Conservation (phyloP, 2,888 invertebrate species). For the Tinea pellionella region DNA sequence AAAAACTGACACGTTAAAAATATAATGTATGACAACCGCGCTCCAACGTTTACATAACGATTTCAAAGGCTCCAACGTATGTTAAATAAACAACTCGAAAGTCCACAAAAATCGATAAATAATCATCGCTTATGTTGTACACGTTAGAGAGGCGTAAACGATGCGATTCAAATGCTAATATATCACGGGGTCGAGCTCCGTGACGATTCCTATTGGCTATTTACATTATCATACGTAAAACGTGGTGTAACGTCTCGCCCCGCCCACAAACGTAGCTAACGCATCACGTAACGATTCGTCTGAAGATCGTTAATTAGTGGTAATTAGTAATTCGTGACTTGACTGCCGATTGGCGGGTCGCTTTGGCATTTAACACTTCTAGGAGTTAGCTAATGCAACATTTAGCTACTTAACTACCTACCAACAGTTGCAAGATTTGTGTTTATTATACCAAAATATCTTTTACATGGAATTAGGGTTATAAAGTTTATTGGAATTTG, state of each 20-base stretch:
- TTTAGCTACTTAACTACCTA: background rate
- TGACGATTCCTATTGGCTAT: conserved; percentile 61
- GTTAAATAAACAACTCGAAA: background rate
- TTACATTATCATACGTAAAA: conserved; percentile 62
- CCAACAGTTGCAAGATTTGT: background rate
- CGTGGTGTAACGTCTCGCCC: conserved; percentile 30
- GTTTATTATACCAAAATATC: background rate
- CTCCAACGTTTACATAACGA: background rate
- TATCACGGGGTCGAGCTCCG: conserved; percentile 59
- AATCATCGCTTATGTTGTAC: background rate
- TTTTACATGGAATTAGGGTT: background rate
- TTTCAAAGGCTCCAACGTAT: background rate
- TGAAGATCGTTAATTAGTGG: conserved; percentile 55
- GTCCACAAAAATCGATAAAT: background rate
- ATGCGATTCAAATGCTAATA: conserved; percentile 68
- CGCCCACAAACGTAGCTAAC: conserved; percentile 35
- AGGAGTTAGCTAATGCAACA: background rate
- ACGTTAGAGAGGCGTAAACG: conserved; percentile 31
- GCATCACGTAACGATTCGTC: conserved; percentile 47
- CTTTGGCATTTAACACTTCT: conserved; percentile 9
- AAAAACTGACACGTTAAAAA: no score
- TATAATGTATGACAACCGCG: no score
- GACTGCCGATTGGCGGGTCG: conserved; percentile 16
- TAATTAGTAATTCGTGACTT: conserved; percentile 22
- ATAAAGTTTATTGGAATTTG: background rate